These are phyloP conservation scores for Clinocottus analis DNA, from an alignment of 2,113 vertebrate species.

Conservation along the genomic window DNA sequence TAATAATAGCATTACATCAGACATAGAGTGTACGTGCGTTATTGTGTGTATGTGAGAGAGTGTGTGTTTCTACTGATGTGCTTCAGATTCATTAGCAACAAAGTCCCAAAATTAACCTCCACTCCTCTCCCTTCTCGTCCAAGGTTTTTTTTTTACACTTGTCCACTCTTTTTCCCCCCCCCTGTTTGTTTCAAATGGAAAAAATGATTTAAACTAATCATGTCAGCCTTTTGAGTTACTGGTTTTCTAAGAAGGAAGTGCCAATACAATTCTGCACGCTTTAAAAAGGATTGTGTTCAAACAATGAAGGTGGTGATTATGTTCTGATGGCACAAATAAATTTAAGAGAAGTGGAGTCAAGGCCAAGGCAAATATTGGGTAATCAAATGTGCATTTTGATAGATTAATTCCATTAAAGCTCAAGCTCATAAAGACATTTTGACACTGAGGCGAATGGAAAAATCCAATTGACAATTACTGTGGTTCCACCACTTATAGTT, in stretches of 20 bases:
- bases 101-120: slow-evolving; percentile 55
- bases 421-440: not conserved
- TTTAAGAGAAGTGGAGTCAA: not conserved
- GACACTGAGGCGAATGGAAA: not conserved
- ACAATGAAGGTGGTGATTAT: slow-evolving; percentile 14
- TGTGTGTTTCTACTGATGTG: slow-evolving; percentile 40
- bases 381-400: not conserved
- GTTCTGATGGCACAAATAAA: not conserved
- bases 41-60: slow-evolving; percentile 19
- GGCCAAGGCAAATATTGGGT: not conserved
- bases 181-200: slow-evolving; percentile 62
- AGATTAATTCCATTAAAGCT: not conserved
- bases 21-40: slow-evolving; percentile 21
- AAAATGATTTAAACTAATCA: slow-evolving; percentile 67
- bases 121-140: slow-evolving; percentile 11
- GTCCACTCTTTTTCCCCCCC: slow-evolving; percentile 41
- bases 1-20: slow-evolving; percentile 75
- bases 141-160: slow-evolving; percentile 3
- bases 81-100: slow-evolving; percentile 66
- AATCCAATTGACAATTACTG: not conserved
- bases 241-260: too few relatives aligned
- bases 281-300: slow-evolving; percentile 41
- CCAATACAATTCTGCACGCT: slow-evolving; percentile 39
- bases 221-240: slow-evolving; percentile 47
- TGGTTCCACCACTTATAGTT: not conserved